Percentiles rank a stretch among this genome's conserved stretches.
phyloP scores from a whole-genome alignment of 2,113 vertebrate species.

The Pelobates fuscus region DNA sequence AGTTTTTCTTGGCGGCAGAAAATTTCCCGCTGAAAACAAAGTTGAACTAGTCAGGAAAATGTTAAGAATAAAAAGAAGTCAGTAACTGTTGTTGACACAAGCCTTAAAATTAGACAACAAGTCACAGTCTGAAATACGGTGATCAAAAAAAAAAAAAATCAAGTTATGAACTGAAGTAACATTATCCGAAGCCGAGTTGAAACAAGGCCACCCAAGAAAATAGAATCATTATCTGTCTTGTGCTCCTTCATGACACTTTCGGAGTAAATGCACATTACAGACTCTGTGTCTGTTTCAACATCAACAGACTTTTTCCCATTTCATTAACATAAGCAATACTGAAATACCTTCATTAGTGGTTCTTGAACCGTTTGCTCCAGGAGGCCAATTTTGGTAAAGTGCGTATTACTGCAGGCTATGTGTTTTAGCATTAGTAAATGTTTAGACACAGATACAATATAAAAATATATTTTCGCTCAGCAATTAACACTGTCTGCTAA shows the following conservation, averaged over 20 bases:
- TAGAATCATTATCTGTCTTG: background rate
- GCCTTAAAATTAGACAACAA: background rate
- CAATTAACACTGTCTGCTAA: too few species aligned
- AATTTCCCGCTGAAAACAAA: background rate
- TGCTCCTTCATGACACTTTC: background rate
- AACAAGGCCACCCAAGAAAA: conserved; percentile 9
- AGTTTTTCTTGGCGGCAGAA: conserved; percentile 5
- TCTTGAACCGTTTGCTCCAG: too few species aligned
- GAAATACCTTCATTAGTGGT: background rate
- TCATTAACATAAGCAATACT: background rate
- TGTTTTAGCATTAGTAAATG: too few species aligned
- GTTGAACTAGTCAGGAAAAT: background rate
- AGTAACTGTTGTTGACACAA: background rate
- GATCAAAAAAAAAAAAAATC: background rate
- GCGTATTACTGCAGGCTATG: too few species aligned
- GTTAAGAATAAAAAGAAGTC: background rate
- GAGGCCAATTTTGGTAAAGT: too few species aligned
- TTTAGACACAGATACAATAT: too few species aligned
- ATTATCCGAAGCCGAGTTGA: background rate
- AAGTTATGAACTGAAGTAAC: background rate
- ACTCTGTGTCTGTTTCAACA: background rate
- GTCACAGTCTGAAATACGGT: background rate
- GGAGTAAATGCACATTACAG: background rate
- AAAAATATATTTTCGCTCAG: too few species aligned
- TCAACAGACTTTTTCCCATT: background rate